Base-by-base conservation (phyloP, 2,113 vertebrate species). In the Electrona antarctica region DNA sequence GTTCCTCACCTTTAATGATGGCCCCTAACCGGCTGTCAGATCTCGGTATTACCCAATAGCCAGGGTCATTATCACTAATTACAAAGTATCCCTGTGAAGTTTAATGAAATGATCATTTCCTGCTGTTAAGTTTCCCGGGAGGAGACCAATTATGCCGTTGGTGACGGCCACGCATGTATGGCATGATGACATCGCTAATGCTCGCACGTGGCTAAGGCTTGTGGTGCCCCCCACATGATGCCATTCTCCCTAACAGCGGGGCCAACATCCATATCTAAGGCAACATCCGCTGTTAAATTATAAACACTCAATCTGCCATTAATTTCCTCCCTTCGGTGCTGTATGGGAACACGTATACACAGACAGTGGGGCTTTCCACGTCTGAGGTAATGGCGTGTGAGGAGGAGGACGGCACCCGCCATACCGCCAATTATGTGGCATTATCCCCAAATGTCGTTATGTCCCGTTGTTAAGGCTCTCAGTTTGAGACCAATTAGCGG, bases 401-500 rank as follows among this genome's bases (percentile, higher is more conserved):
- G 33, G 4, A 9, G 3, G 33, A 21, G 21, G 21, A 21, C 21
- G 71, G 73, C 70, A 60, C 71, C 50, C 61, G 63, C 72, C 77
- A 76, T 75, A 78, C 63, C 69, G 74, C 76, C 83, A 75, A 74
- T 54, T 54, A 54, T 14, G 52, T 28, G n/a, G 12, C 67, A 63
- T 58, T 50, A 57, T 1, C 4, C 52, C 69, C 54, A 52, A 62
- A 67, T 46, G 8, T 45, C 5, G 47, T 47, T 41, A 46, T 47
- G 57, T 65, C 60, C 49, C 63, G 71, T 71, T 60, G 74, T 61
- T 21, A 76, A 47, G 79, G 65, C 60, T 76, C 79, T 68, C 86
- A 63, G 85, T 67, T 68, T 83, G 90, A 87, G 84, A 70, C 84
- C 89, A 90, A 90, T 91, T 90, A 91, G 82, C 73, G 71, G 79